Base-by-base conservation (phyloP, 2,888 invertebrate genomes). In the Agonopterix subpropinquella region DNA sequence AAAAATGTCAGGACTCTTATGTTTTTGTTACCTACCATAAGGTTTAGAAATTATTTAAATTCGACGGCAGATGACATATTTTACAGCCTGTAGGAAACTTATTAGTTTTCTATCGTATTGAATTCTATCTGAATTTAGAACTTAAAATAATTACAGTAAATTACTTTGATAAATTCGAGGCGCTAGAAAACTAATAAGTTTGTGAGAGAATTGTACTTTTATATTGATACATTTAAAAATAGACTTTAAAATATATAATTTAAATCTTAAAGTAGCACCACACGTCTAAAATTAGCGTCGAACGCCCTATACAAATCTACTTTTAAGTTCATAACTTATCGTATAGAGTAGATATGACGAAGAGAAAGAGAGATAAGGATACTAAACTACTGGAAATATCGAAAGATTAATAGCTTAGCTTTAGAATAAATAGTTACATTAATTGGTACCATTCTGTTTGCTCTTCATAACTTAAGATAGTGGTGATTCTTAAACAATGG, bases 191-290 rank as follows among this genome's bases (percentile, higher is more conserved):
- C 28, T 5, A 28, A 28, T 28, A 1, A 28, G 28, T n/a, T n/a
- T n/a, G n/a, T 28, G 28, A 28, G 28, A 28, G 28, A 28, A 28
- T 28, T 28, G 28, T 28, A 28, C 28, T 28, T 28, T 28, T 28
- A 39, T 39, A 4, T 39, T 39, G 10, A 39, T 39, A 39, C 11
- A n/a, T 39, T 39, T 44, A 44, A 10, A 44, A 36, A 37, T 11
- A 36, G 5, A 39, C 41, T 43, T 13, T 43, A 28, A 5, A 28
- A 28, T 28, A 7, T 28, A 28, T 7, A 28, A 7, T 28, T 28
- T 28, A 28, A 55, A 55, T 63, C 70, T 70, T 68, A 67, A 53
- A 65, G 58, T 81, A 80, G 81, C 81, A 82, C 81, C 82, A 80
- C 77, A 78, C 80, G 63, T 64, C 78, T 77, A 78, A 62, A 58